These are phyloP conservation scores for Motacilla alba DNA, from an alignment of 2,113 vertebrate genomes.

Conservation along the genomic window DNA sequence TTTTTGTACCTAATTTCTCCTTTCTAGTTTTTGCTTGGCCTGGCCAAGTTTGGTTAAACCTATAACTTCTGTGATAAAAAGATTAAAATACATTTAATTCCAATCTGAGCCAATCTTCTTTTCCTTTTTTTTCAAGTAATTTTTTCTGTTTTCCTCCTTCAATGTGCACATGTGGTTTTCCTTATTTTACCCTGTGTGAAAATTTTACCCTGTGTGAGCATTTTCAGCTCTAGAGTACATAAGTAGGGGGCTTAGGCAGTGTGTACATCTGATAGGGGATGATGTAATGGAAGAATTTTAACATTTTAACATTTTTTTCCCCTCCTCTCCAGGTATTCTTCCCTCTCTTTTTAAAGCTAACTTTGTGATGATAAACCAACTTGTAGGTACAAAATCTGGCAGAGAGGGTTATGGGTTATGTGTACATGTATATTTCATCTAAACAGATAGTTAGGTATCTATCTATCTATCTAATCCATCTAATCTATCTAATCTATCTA, in stretches of 20 bases:
- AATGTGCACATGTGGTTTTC: not conserved
- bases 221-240: not conserved
- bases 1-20: constrained; percentile 9
- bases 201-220: not conserved
- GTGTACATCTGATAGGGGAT: constrained; percentile 3
- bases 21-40: constrained; percentile 26
- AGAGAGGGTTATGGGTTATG: not conserved
- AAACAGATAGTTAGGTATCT: not conserved
- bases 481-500: not conserved
- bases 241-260: not conserved
- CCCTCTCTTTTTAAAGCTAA: not conserved
- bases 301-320: not conserved
- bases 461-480: not conserved
- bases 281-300: constrained; percentile 28
- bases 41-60: constrained; percentile 22
- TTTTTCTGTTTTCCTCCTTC: not conserved
- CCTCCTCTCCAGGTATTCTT: not conserved
- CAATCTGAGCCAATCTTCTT: not conserved
- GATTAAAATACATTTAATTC: not conserved
- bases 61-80: constrained; percentile 48
- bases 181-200: not conserved
- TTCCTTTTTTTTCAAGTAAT: not conserved
- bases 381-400: not conserved
- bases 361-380: not conserved
- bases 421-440: not conserved